These are phyloP conservation scores for Otus scops DNA, from an alignment of 2,797 vertebrate species.

Conservation along the genomic window DNA sequence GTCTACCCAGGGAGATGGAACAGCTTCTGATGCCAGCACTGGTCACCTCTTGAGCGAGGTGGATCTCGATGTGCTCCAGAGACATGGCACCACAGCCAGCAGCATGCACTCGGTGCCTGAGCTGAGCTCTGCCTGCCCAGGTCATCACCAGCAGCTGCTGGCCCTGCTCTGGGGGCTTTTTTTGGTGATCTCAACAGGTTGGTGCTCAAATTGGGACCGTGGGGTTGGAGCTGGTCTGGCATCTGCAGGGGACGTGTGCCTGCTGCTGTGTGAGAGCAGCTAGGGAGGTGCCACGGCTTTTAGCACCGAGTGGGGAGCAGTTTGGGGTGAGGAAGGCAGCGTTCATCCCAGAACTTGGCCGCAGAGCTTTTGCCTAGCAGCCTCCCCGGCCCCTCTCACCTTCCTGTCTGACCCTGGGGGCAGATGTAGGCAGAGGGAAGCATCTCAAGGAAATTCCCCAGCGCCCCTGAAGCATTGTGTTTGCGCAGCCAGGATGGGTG, in stretches of 20 bases:
- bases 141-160: background rate
- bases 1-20: background rate
- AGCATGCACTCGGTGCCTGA: background rate
- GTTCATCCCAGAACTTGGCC: fast-evolving
- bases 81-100: background rate
- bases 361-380: background rate
- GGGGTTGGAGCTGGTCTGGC: background rate
- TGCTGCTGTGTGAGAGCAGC: background rate
- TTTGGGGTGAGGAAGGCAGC: background rate
- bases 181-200: background rate
- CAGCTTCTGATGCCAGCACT: background rate
- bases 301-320: fast-evolving
- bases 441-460: background rate
- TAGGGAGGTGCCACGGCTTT: fast-evolving
- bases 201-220: background rate
- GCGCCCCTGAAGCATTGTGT: fast-evolving
- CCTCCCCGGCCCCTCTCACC: fast-evolving
- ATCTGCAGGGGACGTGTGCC: fast-evolving
- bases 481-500: fast-evolving
- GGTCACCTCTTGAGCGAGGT: background rate
- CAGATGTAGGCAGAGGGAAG: background rate
- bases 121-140: background rate
- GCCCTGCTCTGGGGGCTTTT: background rate
- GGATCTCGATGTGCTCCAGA: background rate
- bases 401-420: background rate